A percentile compares a stretch with the other conserved stretches of the same genome.
Conservation (phyloP, 2,888 invertebrate species). For the Biston betularia region DNA sequence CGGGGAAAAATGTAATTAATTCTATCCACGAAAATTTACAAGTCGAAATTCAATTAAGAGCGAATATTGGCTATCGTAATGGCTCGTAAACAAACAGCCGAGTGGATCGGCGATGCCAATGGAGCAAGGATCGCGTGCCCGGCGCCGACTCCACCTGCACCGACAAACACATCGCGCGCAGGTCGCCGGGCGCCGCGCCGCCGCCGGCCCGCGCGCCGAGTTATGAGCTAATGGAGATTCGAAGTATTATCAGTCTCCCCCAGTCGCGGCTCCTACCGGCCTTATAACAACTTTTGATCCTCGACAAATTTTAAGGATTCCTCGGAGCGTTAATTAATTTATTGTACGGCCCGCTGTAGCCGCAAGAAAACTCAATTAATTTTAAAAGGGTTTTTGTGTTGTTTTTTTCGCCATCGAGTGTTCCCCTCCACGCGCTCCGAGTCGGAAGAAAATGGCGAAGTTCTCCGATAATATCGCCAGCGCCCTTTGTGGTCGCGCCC, state of each 20-base stretch:
- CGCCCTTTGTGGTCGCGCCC: constrained; percentile 70
- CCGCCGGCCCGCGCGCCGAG: constrained; percentile 70
- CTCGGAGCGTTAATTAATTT: constrained; percentile 85
- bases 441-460: constrained; percentile 70
- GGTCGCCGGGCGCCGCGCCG: constrained; percentile 52
- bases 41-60: constrained; percentile 78
- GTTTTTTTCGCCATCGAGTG: constrained; percentile 76
- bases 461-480: constrained; percentile 70
- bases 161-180: constrained; percentile 31
- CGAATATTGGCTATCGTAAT: constrained; percentile 74
- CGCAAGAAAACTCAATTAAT: constrained; percentile 86
- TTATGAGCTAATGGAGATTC: constrained; percentile 84
- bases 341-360: constrained; percentile 83
- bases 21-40: constrained; percentile 76
- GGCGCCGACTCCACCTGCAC: constrained; percentile 52
- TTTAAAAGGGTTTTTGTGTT: constrained; percentile 86
- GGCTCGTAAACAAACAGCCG: constrained; percentile 77
- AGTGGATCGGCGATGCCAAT: constrained; percentile 75
- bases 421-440: constrained; percentile 53
- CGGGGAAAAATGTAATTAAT: constrained; percentile 76
- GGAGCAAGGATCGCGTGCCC: constrained; percentile 84
- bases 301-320: constrained; percentile 84
- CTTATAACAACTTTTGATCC: constrained; percentile 80
- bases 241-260: constrained; percentile 79
- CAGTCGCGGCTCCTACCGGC: constrained; percentile 52